These are phyloP conservation scores for Sylvia borin DNA, from an alignment of 2,797 vertebrate genomes.

Conservation along the genomic window DNA sequence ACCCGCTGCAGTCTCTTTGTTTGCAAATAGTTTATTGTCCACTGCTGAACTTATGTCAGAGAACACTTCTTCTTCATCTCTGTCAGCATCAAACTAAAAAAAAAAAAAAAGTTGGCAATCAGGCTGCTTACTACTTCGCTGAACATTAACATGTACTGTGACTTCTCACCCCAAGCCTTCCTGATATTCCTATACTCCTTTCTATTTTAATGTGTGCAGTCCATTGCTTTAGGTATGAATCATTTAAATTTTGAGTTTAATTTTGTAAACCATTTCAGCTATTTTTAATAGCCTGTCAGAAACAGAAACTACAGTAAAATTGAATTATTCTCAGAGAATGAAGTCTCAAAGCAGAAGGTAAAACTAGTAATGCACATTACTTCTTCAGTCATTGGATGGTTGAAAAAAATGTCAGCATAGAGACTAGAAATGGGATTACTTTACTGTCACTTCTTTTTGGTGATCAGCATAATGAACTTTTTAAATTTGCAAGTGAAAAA, in stretches of 20 bases:
- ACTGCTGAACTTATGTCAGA: conserved; percentile 91
- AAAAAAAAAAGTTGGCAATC: not conserved
- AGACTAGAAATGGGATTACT: not conserved
- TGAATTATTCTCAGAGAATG: not conserved
- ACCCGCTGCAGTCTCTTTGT: conserved; percentile 88
- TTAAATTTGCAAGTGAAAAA: not conserved
- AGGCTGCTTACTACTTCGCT: not conserved
- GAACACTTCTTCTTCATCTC: conserved; percentile 96
- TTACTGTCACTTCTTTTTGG: not conserved
- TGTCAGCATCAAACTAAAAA: conserved; percentile 90
- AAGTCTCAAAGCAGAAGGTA: not conserved
- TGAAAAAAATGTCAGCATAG: not conserved
- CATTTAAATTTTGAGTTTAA: not conserved
- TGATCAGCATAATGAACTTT: not conserved
- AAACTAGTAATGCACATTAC: not conserved
- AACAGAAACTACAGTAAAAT: not conserved
- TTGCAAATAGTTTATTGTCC: conserved; percentile 92
- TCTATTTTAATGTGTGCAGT: not conserved
- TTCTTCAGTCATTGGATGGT: not conserved
- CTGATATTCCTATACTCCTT: not conserved
- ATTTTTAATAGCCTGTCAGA: not conserved
- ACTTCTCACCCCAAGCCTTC: not conserved
- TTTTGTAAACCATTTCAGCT: not conserved
- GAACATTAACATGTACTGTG: not conserved
- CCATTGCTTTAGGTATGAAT: not conserved